Percentiles rank a stretch among this genome's conserved stretches.
These are phyloP conservation scores for Donacobius atricapilla DNA, from an alignment of 2,113 vertebrate species.

Conservation along the genomic window DNA sequence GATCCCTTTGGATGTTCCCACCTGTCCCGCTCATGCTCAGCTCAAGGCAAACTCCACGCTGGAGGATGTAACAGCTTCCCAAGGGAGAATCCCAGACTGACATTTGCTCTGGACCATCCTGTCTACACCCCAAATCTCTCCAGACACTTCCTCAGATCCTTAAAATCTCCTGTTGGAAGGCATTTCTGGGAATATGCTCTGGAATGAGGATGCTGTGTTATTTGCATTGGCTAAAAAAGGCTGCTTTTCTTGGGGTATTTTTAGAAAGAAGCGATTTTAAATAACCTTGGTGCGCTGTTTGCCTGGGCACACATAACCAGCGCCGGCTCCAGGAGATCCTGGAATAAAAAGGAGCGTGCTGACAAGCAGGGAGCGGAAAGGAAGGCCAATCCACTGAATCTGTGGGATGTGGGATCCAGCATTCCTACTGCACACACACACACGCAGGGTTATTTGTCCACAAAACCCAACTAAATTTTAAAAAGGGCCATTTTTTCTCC, in stretches of 20 bases:
- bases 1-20: neutral
- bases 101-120: neutral
- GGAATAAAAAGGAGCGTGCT: neutral
- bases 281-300: neutral
- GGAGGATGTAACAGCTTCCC: neutral
- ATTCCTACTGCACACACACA: neutral
- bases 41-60: neutral
- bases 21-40: neutral
- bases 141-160: neutral
- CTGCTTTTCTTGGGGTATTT: neutral
- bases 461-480: rapidly evolving
- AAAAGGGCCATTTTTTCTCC: neutral
- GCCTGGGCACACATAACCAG: neutral
- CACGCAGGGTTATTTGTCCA: too few relatives aligned
- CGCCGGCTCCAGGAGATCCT: neutral
- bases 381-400: neutral
- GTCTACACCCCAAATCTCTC: neutral
- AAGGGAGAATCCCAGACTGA: neutral
- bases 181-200: neutral
- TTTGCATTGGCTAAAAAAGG: neutral
- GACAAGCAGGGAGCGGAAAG: neutral
- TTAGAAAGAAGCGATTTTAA: neutral
- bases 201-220: neutral
- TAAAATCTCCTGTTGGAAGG: neutral
- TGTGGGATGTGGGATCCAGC: neutral